A percentile compares a stretch with the other conserved stretches of the same genome.
These are phyloP conservation scores for Onychomys leucogaster DNA, from an alignment of 2,797 vertebrate genomes.

Conservation along the genomic window DNA sequence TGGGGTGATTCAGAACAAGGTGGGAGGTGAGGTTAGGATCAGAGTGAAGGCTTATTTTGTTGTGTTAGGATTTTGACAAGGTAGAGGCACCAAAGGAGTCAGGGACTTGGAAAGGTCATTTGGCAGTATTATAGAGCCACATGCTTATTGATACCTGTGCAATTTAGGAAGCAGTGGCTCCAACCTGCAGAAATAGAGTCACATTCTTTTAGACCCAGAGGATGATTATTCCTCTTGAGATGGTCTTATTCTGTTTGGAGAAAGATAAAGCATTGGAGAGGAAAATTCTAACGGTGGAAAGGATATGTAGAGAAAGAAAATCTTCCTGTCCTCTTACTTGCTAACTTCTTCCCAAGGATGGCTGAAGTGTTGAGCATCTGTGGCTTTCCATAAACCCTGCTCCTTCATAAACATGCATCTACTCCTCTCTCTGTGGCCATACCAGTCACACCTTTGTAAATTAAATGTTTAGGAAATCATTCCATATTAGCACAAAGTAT, in stretches of 20 bases:
- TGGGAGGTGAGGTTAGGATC: not conserved
- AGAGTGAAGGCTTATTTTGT: not conserved
- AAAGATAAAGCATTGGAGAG: slow-evolving; percentile 43
- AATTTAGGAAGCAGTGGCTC: slow-evolving; percentile 17
- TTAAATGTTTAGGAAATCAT: slow-evolving; percentile 48
- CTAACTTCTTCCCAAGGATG: not conserved
- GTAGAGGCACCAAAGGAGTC: slow-evolving; percentile 6
- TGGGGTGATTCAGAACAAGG: not conserved
- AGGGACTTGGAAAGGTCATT: slow-evolving; percentile 39
- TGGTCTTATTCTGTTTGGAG: slow-evolving; percentile 4
- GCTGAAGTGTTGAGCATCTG: slow-evolving; percentile 37
- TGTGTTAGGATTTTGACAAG: not conserved
- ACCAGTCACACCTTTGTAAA: not conserved
- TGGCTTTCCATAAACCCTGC: slow-evolving; percentile 7
- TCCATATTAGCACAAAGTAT: not conserved
- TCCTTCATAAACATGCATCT: not conserved
- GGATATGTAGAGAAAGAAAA: not conserved
- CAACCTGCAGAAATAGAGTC: not conserved
- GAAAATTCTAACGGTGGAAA: slow-evolving; percentile 42
- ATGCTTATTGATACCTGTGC: not conserved
- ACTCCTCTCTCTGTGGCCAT: not conserved
- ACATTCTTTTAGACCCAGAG: not conserved
- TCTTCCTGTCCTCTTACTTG: not conserved
- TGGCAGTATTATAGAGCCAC: not conserved
- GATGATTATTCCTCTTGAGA: not conserved